A percentile compares a stretch with the other conserved stretches of the same genome.
Conservation (phyloP, 2,888 invertebrate species). For the Phalangium opilio region DNA sequence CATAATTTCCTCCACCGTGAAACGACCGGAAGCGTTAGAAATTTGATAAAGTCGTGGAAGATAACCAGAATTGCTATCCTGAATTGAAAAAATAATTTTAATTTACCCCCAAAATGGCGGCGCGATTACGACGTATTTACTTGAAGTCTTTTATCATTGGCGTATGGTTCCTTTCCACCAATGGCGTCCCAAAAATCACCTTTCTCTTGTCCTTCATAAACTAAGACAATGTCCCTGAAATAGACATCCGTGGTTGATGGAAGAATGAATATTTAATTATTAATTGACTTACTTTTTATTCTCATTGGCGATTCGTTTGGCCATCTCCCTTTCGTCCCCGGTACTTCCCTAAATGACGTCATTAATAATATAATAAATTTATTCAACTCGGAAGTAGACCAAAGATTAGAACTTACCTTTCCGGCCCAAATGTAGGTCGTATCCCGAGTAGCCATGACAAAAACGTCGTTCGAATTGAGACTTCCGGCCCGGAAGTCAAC, state of each 20-base stretch:
- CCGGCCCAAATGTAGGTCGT: conserved; percentile 72
- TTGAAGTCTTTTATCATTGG: conserved; percentile 32
- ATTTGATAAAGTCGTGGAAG: conserved; percentile 51
- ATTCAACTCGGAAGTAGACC: no score
- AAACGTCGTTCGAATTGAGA: conserved; percentile 65
- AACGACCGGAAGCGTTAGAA: conserved; percentile 38
- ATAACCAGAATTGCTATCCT: conserved; percentile 21
- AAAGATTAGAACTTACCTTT: conserved; percentile 30
- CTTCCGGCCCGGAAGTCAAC: conserved; percentile 44
- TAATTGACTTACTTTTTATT: conserved; percentile 53
- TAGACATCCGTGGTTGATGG: no score
- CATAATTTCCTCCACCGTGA: conserved; percentile 59
- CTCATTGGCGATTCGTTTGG: conserved; percentile 56
- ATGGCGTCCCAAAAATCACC: conserved; percentile 62
- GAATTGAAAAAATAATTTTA: neutral
- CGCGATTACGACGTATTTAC: neutral
- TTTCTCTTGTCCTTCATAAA: conserved; percentile 53
- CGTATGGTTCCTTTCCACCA: conserved; percentile 49
- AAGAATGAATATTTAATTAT: no score
- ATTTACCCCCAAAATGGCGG: no score
- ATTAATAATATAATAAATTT: no score
- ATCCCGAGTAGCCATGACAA: conserved; percentile 50
- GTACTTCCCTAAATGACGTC: conserved; percentile 68
- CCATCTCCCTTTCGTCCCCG: conserved; percentile 84
- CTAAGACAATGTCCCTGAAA: conserved; percentile 22